A percentile compares a stretch with the other conserved stretches of the same genome.
Evolutionary conservation across 2,113 vertebrate species (phyloP).

Genomic region (Vimba vimba): DNA sequence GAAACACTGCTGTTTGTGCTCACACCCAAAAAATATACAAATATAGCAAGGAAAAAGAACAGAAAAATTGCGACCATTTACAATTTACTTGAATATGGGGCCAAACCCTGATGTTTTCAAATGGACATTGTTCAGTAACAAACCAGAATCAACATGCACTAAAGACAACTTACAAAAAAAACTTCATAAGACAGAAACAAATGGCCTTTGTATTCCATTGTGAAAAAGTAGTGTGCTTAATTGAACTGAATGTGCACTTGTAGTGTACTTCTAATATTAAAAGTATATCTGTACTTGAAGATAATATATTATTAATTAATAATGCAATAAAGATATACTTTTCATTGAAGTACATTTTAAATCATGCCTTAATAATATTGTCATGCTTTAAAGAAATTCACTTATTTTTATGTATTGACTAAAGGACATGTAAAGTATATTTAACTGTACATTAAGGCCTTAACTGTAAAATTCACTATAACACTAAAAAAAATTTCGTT

Average conservation of each 20-base stretch:
- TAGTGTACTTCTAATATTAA: not conserved
- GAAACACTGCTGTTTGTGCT: not conserved
- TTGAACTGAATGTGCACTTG: not conserved
- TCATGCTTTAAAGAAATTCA: not conserved
- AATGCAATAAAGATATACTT: not conserved
- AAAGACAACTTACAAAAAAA: not conserved
- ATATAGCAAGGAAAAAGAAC: not conserved
- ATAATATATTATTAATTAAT: too few species aligned
- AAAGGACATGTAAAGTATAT: not conserved
- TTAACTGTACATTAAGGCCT: not conserved
- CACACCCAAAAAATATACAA: not conserved
- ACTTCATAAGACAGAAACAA: slow-evolving; percentile 4
- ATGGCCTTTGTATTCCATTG: not conserved
- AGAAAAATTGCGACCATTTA: not conserved
- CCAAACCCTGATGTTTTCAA: not conserved
- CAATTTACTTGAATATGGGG: not conserved
- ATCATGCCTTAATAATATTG: too few species aligned
- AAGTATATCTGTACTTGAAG: not conserved
- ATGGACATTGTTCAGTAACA: not conserved
- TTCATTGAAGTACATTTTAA: too few species aligned
- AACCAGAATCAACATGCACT: slow-evolving; percentile 9
- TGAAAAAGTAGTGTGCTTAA: not conserved
- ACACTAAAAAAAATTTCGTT: not conserved
- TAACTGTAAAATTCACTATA: not conserved
- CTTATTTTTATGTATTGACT: not conserved